Conservation (phyloP, 1,140 invertebrate genomes). For the Drosophila arawakana region DNA sequence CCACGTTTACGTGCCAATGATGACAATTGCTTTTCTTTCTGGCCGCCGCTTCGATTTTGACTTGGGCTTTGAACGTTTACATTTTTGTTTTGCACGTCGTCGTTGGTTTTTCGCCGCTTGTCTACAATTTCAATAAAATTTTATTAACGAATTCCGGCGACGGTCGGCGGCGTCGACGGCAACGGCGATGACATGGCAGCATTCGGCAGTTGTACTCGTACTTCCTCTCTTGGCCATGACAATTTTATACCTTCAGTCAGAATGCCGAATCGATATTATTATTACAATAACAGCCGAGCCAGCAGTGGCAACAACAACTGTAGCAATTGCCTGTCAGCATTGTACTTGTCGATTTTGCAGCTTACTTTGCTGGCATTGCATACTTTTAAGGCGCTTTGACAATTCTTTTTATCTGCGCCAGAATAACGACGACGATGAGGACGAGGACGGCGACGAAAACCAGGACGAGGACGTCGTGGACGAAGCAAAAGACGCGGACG, state of each 20-base stretch:
- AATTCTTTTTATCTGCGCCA: slow-evolving; percentile 83
- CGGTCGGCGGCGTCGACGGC: slow-evolving; percentile 77
- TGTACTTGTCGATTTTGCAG: slow-evolving; percentile 83
- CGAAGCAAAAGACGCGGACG: slow-evolving; percentile 56
- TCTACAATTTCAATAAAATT: slow-evolving; percentile 85
- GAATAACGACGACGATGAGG: slow-evolving; percentile 44
- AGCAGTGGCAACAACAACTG: slow-evolving; percentile 42
- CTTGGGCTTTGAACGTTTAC: slow-evolving; percentile 39
- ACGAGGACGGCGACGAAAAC: slow-evolving; percentile 1
- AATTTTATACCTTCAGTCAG: slow-evolving; percentile 68
- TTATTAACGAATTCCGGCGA: slow-evolving; percentile 84
- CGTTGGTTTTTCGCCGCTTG: slow-evolving; percentile 82
- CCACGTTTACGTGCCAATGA: slow-evolving; percentile 76
- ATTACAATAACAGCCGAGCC: slow-evolving; percentile 67
- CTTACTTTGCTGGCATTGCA: slow-evolving; percentile 82
- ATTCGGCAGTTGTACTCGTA: slow-evolving; percentile 37
- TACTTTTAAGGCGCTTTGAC: slow-evolving; percentile 83
- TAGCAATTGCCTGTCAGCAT: slow-evolving; percentile 84
- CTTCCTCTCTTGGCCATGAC: slow-evolving; percentile 42
- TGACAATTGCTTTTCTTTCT: slow-evolving; percentile 81
- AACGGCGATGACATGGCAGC: slow-evolving; percentile 69
- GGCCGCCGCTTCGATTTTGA: slow-evolving; percentile 70
- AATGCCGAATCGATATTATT: slow-evolving; percentile 82
- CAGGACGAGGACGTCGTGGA: not conserved
- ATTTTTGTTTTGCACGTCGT: slow-evolving; percentile 79